Conservation (phyloP, 2,888 invertebrate genomes). For the Ectemnius continuus region DNA sequence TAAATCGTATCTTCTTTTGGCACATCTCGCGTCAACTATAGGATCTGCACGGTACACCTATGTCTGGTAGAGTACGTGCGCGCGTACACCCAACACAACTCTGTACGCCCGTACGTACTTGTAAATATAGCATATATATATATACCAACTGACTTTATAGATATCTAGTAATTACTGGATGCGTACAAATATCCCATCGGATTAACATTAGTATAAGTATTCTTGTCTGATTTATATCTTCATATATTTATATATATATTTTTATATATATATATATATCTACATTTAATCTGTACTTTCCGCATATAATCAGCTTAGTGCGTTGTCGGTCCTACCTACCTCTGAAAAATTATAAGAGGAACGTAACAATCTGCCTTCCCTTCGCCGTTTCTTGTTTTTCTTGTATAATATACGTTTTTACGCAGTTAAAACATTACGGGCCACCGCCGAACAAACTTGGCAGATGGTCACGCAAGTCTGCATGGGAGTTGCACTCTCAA, state of each 20-base stretch:
- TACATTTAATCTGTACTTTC: constrained; percentile 64
- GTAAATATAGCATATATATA: constrained; percentile 32
- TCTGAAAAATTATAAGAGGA: constrained; percentile 63
- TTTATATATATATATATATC: constrained; percentile 51
- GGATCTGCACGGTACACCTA: constrained; percentile 47
- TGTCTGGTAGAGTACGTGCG: constrained; percentile 37
- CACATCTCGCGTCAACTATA: constrained; percentile 66
- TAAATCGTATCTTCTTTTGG: constrained; percentile 68
- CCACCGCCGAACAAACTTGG: constrained; percentile 61
- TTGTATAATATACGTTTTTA: constrained; percentile 36
- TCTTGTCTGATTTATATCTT: constrained; percentile 14
- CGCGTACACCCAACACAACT: constrained; percentile 28
- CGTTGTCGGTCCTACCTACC: constrained; percentile 55
- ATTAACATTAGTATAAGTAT: constrained; percentile 55
- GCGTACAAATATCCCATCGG: constrained; percentile 66
- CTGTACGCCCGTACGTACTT: constrained; percentile 37
- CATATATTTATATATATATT: constrained; percentile 39
- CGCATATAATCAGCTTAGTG: constrained; percentile 56
- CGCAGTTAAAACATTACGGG: constrained; percentile 65
- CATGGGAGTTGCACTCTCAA: constrained; percentile 65
- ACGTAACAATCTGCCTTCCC: constrained; percentile 54
- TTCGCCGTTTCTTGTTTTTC: not conserved
- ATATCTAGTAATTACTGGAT: constrained; percentile 60
- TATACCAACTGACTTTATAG: constrained; percentile 47
- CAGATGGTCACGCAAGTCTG: constrained; percentile 66